Conservation (phyloP, 2,113 vertebrate genomes). For the Pampusana beccarii region DNA sequence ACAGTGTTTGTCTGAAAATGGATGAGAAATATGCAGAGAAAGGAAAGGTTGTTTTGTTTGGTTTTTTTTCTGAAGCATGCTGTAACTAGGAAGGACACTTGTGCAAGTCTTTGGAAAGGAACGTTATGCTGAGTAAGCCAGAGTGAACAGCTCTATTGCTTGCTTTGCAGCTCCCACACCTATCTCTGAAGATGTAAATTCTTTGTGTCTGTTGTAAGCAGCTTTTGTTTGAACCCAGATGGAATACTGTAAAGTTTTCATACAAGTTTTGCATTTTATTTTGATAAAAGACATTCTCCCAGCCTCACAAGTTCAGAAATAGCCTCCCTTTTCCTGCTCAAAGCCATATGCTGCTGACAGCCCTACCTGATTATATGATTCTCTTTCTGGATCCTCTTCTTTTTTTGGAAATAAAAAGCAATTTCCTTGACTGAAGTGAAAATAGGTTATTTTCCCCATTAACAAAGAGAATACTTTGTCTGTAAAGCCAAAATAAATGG, state of each 20-base stretch:
- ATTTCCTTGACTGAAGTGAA: slow-evolving; percentile 45
- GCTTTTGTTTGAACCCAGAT: slow-evolving; percentile 54
- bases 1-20: not conserved
- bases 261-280: slow-evolving; percentile 55
- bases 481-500: slow-evolving; percentile 44
- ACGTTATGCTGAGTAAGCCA: not conserved
- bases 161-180: not conserved
- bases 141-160: slow-evolving; percentile 4
- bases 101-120: not conserved
- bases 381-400: not conserved
- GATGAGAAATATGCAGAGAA: not conserved
- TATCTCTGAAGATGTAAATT: slow-evolving; percentile 34
- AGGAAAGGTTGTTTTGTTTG: not conserved
- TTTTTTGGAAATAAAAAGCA: slow-evolving; percentile 34
- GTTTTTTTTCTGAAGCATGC: not conserved
- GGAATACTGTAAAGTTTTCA: slow-evolving; percentile 61
- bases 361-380: slow-evolving; percentile 24
- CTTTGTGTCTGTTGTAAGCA: slow-evolving; percentile 37
- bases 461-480: slow-evolving; percentile 57
- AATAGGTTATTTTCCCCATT: slow-evolving; percentile 59
- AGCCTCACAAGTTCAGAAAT: slow-evolving; percentile 46
- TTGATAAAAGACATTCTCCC: slow-evolving; percentile 44
- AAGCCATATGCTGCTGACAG: slow-evolving; percentile 55
- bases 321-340: slow-evolving; percentile 21
- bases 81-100: not conserved